These are phyloP conservation scores for Sitobion miscanthi DNA, from an alignment of 1,140 invertebrate genomes.

Conservation along the genomic window DNA sequence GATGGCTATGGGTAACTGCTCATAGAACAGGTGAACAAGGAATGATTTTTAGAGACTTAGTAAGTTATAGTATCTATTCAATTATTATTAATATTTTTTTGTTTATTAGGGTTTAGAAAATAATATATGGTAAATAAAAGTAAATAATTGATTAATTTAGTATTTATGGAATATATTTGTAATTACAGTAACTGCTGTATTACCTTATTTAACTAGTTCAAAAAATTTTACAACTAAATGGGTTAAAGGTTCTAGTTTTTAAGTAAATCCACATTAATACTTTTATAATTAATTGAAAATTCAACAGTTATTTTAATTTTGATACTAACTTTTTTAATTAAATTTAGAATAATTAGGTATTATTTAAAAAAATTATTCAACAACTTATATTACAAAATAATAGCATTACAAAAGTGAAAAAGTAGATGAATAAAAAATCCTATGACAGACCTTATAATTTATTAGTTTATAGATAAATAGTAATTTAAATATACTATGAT, in stretches of 20 bases:
- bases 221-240: neutral
- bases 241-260: neutral
- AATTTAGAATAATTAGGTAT: no score
- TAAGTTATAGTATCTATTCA: slow-evolving; percentile 11
- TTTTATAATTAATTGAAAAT: neutral
- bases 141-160: neutral
- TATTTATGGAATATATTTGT: neutral
- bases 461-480: neutral
- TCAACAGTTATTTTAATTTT: neutral
- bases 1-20: slow-evolving; percentile 96
- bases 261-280: neutral
- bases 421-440: neutral
- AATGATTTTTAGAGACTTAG: slow-evolving; percentile 90
- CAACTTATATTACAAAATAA: neutral
- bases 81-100: neutral
- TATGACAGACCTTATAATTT: neutral
- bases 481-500: neutral
- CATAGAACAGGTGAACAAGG: slow-evolving; percentile 95
- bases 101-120: neutral
- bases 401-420: neutral
- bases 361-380: no score
- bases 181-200: neutral
- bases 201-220: neutral
- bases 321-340: no score
- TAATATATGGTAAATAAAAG: no score